Base-by-base conservation (phyloP, 2,797 vertebrate genomes). In the Ceyx erithaca region DNA sequence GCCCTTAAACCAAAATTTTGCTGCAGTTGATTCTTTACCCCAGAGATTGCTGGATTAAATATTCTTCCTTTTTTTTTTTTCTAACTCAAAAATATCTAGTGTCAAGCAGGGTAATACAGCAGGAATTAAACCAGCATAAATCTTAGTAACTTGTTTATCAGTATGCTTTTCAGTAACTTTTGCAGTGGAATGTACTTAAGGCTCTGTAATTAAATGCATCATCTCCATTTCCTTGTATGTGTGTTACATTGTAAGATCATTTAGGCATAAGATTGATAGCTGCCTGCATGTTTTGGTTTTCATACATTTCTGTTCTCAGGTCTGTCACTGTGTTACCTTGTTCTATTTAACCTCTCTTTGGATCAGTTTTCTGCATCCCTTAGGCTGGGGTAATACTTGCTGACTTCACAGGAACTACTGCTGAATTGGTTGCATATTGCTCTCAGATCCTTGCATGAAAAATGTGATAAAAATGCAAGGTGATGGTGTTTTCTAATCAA, bases 391-490 rank as follows among this genome's bases (percentile, higher is more conserved):
- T 45, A 12, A 46, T 85, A 83, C 43, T 91, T 92, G 86, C 94
- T 93, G 89, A 87, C 90, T 91, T 80, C 81, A 90, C 88, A 90
- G 54, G 49, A 94, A 66, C 81, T 80, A 17, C 54, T 81, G 58
- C 80, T 90, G 87, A 87, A 63, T 59, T 86, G 46, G 57, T 80
- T 91, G 46, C 46, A 4, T 1, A 13, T 31, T 21, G 10, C 58
- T 75, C 25, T 82, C 43, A n/a, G 88, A 15, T 61, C 46, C 68
- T 41, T 64, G 71, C 48, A 43, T 85, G 84, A 87, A 68, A 90
- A 85, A 64, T 51, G 69, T 69, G 75, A 59, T 93, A 51, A 75
- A 92, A 94, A 90, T 80, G 84, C 92, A 85, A 85, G 62, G 59
- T 80, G 88, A 11, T 72, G 67, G 66, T 89, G 35, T 62, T 51